Base-by-base conservation (phyloP, 2,888 invertebrate genomes). In the Drosophila eohydei region DNA sequence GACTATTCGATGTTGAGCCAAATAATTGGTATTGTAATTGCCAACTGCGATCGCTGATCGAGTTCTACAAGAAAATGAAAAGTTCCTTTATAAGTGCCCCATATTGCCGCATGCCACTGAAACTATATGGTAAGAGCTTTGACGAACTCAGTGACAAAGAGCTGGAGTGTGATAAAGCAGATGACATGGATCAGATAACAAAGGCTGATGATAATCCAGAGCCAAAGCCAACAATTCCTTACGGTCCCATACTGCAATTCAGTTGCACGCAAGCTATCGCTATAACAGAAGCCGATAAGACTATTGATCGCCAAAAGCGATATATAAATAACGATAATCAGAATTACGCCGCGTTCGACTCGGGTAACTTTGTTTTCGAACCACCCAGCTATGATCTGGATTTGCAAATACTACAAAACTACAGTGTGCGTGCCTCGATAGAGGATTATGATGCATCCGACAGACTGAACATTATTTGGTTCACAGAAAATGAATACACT, bases 1-100 rank as follows among this genome's bases (percentile, higher is more conserved):
- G 74, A 0, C 63, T 85, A 6, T 28, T 91, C 3, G 89, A 86
- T 26, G 34, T 92, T 4, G 74, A 87, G 3, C 78, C 81, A 0
- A 92, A 92, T 58, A 69, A 79, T 6, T 92, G 91, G 91, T 11
- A 65, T 3, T 92, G 92, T 56, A 69, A 88, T 60, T 92, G 92
- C 32, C 26, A 81, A 0, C 54, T 92, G 3, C 44, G 60, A 4
- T 63, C 78, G 0, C 41, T 92, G 4, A 64, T 80, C 1, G n/a
- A 72, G 0, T 75, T 83, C 38, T 91, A 87, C 41, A 36, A 46
- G 0, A 40, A 50, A 0, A 77, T 81, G 55, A 75, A 78, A 2
- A 68, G 54, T 32, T 62, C 74, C 0, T 92, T 92, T 64, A 64
- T 90, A 21, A 90, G 84, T 50, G 48, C 64, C 0, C 82, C 91